Conservation (phyloP, 2,888 invertebrate genomes). For the Cancer borealis region DNA sequence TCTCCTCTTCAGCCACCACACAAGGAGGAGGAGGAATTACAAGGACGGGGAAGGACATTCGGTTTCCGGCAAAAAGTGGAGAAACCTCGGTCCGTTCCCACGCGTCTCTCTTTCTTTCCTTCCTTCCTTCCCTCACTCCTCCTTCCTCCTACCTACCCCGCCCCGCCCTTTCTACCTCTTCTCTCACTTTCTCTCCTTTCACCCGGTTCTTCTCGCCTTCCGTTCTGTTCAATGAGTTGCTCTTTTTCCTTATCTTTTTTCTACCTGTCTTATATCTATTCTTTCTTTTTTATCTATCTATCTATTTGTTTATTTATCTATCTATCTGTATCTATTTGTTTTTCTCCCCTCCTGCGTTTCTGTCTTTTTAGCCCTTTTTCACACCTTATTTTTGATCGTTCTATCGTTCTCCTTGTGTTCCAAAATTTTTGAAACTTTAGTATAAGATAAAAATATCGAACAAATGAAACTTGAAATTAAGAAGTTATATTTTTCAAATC, state of each 20-base stretch:
- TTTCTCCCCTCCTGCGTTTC: background rate
- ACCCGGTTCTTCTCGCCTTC: background rate
- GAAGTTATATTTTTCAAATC: too few species aligned
- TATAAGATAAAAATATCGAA: too few species aligned
- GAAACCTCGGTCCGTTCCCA: background rate
- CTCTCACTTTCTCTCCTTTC: background rate
- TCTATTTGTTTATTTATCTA: too few species aligned
- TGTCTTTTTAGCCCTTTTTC: too few species aligned
- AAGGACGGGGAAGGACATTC: slow-evolving; percentile 21
- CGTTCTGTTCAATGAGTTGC: too few species aligned
- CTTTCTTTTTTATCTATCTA: too few species aligned
- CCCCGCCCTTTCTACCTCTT: background rate
- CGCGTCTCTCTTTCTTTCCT: background rate
- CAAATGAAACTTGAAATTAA: too few species aligned
- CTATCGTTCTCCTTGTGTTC: too few species aligned
- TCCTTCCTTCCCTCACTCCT: background rate
- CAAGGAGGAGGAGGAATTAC: background rate
- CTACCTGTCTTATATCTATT: background rate
- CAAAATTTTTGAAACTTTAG: too few species aligned
- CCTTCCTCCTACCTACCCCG: background rate
- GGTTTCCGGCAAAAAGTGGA: slow-evolving; percentile 48
- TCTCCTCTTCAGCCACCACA: background rate
- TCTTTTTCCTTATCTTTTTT: too few species aligned
- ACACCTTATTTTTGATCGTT: too few species aligned
- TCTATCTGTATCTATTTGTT: too few species aligned